phyloP scores from a whole-genome alignment of 2,888 invertebrate species.

The Polydrusus tereticollis region DNA sequence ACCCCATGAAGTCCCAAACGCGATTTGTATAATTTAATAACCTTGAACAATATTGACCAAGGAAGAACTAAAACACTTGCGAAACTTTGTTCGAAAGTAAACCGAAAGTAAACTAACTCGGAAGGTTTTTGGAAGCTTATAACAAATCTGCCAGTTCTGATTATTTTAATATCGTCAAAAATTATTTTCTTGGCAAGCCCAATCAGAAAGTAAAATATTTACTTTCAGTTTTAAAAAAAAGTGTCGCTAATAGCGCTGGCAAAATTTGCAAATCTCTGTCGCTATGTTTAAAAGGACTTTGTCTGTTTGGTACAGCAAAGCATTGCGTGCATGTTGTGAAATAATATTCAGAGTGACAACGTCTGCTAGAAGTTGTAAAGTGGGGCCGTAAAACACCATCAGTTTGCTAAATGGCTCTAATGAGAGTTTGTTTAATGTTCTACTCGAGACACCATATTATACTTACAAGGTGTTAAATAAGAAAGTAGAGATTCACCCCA shows the following conservation, averaged over 20 bases:
- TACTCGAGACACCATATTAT: no score
- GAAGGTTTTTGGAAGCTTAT: not conserved
- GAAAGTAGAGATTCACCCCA: no score
- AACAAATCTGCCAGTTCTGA: not conserved
- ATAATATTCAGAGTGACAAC: no score
- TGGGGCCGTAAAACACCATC: no score
- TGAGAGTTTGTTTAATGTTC: no score
- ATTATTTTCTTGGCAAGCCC: not conserved
- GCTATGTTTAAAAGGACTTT: no score
- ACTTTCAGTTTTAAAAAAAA: not conserved
- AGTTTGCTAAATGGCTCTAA: no score
- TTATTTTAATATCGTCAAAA: not conserved
- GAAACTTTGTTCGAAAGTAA: slow-evolving; percentile 1
- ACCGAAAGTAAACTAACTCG: not conserved
- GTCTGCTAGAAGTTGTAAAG: no score
- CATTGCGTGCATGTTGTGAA: no score
- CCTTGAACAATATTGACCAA: slow-evolving; percentile 10
- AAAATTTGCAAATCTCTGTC: not conserved
- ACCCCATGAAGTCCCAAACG: not conserved
- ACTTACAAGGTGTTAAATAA: no score
- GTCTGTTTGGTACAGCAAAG: no score
- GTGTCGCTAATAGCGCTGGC: not conserved
- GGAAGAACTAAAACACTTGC: not conserved
- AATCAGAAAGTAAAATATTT: slow-evolving; percentile 7
- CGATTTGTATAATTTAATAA: slow-evolving; percentile 15